A percentile compares a stretch with the other conserved stretches of the same genome.
Evolutionary conservation across 2,113 vertebrate species (phyloP).

Genomic region (Butorides virescens): DNA sequence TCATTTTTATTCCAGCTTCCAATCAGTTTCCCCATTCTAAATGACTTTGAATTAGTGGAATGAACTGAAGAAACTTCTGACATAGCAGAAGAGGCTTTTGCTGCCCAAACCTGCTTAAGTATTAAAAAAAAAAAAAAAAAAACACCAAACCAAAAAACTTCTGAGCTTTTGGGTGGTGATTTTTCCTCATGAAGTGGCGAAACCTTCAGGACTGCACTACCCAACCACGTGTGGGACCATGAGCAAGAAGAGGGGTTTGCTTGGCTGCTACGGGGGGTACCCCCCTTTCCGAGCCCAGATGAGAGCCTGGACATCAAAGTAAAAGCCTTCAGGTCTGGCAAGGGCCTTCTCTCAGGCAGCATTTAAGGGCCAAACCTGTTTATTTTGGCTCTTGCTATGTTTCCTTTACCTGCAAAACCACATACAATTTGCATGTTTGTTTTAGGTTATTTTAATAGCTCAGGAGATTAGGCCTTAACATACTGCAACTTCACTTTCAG

Average conservation of each 20-base stretch:
- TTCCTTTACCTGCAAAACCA: not conserved
- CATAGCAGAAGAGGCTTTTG: not conserved
- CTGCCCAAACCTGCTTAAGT: not conserved
- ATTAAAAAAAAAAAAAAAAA: not conserved
- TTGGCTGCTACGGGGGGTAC: rapidly evolving
- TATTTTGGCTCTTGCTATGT: not conserved
- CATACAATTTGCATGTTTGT: not conserved
- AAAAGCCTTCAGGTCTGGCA: not conserved
- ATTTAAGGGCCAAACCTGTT: not conserved
- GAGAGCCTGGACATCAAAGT: not conserved
- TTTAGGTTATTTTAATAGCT: not conserved
- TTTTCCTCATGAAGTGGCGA: not conserved
- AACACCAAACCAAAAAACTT: too few relatives aligned
- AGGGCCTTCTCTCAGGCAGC: not conserved
- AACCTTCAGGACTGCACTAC: not conserved
- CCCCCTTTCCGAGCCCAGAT: not conserved
- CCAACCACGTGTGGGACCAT: not conserved
- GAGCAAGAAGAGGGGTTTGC: not conserved
- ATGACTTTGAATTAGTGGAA: not conserved
- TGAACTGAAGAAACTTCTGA: not conserved
- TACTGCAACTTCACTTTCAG: not conserved
- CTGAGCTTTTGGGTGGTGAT: not conserved
- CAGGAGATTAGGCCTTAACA: not conserved
- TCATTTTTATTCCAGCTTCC: not conserved
- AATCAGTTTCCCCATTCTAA: not conserved